Evolutionary conservation across 2,888 invertebrate genomes (phyloP).

Genomic region (Bellardia pandia): DNA sequence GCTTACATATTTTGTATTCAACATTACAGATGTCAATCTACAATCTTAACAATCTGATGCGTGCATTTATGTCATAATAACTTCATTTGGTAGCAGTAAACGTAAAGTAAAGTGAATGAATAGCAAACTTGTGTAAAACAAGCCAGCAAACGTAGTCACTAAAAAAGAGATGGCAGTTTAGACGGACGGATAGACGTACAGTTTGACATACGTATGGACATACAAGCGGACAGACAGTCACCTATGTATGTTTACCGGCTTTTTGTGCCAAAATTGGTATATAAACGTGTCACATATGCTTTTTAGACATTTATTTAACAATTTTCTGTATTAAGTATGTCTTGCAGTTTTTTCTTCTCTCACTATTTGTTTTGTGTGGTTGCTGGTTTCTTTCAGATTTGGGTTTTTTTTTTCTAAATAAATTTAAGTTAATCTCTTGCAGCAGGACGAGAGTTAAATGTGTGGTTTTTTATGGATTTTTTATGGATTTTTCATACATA

Average conservation of each 20-base stretch:
- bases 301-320: conserved; percentile 67
- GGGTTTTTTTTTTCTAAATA: conserved; percentile 33
- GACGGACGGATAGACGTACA: conserved; percentile 18
- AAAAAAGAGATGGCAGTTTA: conserved; percentile 21
- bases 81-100: conserved; percentile 80
- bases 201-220: conserved; percentile 13
- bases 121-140: conserved; percentile 63
- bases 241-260: conserved; percentile 65
- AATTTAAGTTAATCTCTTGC: conserved; percentile 46
- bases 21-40: conserved; percentile 73
- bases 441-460: conserved; percentile 28
- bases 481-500: conserved; percentile 32
- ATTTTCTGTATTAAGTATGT: conserved; percentile 59
- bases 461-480: neutral
- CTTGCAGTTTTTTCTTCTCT: neutral
- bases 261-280: conserved; percentile 73
- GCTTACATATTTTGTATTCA: conserved; percentile 41
- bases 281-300: conserved; percentile 72
- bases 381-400: neutral
- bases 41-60: conserved; percentile 77
- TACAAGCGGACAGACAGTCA: conserved; percentile 46
- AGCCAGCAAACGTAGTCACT: conserved; percentile 14
- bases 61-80: conserved; percentile 83
- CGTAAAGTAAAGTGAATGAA: conserved; percentile 60
- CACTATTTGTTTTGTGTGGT: conserved; percentile 7